Base-by-base conservation (phyloP, 2,888 invertebrate species). In the Leucozona laternaria region DNA sequence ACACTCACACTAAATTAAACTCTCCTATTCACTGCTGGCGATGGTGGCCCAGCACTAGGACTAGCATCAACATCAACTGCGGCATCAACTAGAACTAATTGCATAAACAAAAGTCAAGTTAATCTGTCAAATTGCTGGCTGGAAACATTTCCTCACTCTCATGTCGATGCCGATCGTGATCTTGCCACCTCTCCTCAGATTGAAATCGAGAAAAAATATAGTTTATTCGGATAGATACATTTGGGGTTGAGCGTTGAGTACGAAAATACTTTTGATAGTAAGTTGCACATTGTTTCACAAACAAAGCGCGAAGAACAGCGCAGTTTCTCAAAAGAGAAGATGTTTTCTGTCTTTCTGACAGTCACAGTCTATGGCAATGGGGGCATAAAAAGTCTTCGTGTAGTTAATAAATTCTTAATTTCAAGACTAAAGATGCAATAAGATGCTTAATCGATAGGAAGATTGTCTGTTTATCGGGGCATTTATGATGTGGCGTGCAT, bases 41-140 rank as follows among this genome's bases (percentile, higher is more conserved):
- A n/a, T n/a, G 13, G 28, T n/a, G 22, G 37, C 13, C 7, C 2
- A 11, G 31, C 64, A 64, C 10, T n/a, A 45, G 22, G 37, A 7
- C 7, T 5, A 11, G 31, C 64, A 64, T n/a, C 25, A 45, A 37
- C 34, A 34, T 34, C 37, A 58, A 20, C 62, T 53, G 45, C 55
- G 64, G 70, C 75, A 84, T 75, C 75, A 68, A 68, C 66, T 53
- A 37, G 37, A 77, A 57, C 81, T 81, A 85, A 81, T 85, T 81
- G 85, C 85, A 80, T 85, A 85, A 85, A 85, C 85, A 85, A 72
- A 72, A 81, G 68, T 73, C 85, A 70, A 85, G 85, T 80, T 85
- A 85, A 77, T 85, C 85, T 85, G 85, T 85, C 80, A 85, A 81
- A 85, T 62, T 78, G 62, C 72, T 66, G 55, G 25, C 48, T 68